Base-by-base conservation (phyloP, 1,140 invertebrate genomes). In the Acromyrmex charruanus region DNA sequence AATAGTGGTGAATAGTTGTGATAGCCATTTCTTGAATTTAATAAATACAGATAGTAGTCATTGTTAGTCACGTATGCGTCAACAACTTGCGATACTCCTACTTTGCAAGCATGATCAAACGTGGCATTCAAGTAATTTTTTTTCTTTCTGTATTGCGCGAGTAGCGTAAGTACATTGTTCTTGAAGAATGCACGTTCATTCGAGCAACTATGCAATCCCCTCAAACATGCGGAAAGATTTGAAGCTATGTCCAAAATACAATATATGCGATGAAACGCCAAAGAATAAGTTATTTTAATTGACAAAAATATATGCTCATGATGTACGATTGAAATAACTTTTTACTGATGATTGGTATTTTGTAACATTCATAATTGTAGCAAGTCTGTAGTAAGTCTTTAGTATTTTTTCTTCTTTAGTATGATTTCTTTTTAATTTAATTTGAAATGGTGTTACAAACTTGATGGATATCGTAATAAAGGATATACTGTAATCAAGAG, bases 121-220 rank as follows among this genome's bases (percentile, higher is more conserved):
- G 25, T 59, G 28, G 59, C 88, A 59, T 72, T 71, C n/a, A 87
- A 79, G 77, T 59, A 90, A 88, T 88, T 81, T 85, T 49, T n/a
- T n/a, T 74, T 55, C 35, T 21, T 53, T 82, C 31, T 58, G 12
- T 25, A 18, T 25, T 5, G 4, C 1, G 18, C n/a, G 14, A 55
- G 28, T 65, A 77, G 49, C 21, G 28, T 25, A 72, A 53, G 44
- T 63, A 53, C 58, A 90, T 90, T 90, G 88, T 90, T 25, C 21
- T 2, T 12, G 18, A 75, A 87, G 72, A 89, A 89, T 84, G 79
- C 68, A 16, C 51, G 68, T 63, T 77, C 28, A 44, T 66, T 77
- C 16, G 77, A 77, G 66, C 80, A 82, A 21, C 18, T 21, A 28
- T 61, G 7, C 18, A 21, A 74, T 61, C 44, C 79, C 74, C 53